phyloP scores from a whole-genome alignment of 2,113 vertebrate species.

The Zapornia atra region DNA sequence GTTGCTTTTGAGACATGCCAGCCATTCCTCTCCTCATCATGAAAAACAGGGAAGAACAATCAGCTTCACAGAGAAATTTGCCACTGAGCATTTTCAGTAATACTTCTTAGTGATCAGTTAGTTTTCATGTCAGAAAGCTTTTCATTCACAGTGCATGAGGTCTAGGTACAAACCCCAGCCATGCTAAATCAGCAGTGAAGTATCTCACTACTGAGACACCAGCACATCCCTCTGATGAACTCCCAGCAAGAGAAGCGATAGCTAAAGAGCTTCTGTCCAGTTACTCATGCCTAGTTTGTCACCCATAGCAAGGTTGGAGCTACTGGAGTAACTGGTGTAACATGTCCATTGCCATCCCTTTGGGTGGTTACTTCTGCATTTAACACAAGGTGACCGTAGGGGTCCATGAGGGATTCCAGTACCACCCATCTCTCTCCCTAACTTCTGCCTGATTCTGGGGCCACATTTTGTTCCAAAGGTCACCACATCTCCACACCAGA shows the following conservation, averaged over 20 bases:
- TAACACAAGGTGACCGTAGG: neutral
- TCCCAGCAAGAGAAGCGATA: neutral
- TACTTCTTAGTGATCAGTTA: neutral
- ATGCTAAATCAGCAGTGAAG: neutral
- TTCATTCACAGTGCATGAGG: neutral
- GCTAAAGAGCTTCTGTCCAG: neutral
- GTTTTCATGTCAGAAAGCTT: slow-evolving; percentile 43
- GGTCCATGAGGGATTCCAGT: neutral
- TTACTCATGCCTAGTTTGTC: neutral
- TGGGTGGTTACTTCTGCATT: neutral
- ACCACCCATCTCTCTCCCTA: neutral
- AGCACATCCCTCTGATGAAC: neutral
- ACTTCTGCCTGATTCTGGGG: neutral
- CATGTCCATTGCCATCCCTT: neutral
- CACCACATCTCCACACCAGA: neutral
- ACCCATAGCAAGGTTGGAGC: neutral
- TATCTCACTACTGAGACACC: neutral
- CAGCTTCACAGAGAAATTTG: slow-evolving; percentile 35
- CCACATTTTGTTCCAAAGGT: neutral
- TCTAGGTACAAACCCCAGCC: neutral
- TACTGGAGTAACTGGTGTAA: neutral
- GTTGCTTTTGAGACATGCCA: slow-evolving; percentile 36
- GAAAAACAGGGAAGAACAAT: slow-evolving; percentile 58
- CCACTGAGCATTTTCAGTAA: slow-evolving; percentile 32
- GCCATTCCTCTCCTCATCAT: slow-evolving; percentile 35